These are phyloP conservation scores for Megamerina dolium DNA, from an alignment of 2,888 invertebrate genomes.

Conservation along the genomic window DNA sequence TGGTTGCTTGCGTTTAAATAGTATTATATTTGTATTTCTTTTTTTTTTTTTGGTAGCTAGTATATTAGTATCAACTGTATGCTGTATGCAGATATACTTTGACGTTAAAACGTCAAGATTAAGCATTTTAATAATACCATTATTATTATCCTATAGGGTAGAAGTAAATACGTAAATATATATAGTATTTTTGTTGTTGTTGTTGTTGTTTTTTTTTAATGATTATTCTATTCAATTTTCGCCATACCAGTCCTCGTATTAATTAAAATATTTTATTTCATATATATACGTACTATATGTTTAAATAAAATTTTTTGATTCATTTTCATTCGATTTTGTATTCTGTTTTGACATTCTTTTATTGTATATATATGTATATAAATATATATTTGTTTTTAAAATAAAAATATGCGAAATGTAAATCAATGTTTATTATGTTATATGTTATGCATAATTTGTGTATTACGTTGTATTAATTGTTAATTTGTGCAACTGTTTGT, in stretches of 20 bases:
- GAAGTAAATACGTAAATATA: background rate
- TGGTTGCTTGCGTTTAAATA: background rate
- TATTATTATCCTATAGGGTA: background rate
- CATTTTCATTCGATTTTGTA: too few species aligned
- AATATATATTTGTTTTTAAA: too few species aligned
- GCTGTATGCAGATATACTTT: background rate
- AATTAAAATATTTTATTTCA: constrained; percentile 3
- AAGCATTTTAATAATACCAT: background rate
- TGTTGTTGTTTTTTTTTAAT: constrained; percentile 9
- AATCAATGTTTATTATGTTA: too few species aligned
- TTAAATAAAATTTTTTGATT: constrained; percentile 1
- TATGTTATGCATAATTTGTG: too few species aligned
- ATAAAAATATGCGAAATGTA: too few species aligned
- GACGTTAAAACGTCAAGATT: background rate
- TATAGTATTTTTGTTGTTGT: constrained; percentile 3
- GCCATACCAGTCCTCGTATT: constrained; percentile 20
- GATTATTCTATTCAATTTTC: too few species aligned
- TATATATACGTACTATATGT: background rate
- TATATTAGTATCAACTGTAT: background rate
- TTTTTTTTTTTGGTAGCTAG: background rate
- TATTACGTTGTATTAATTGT: too few species aligned
- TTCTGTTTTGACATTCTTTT: too few species aligned
- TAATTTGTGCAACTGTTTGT: too few species aligned
- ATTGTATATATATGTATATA: too few species aligned
- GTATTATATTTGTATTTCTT: background rate